Evolutionary conservation across 2,113 vertebrate genomes (phyloP).

Genomic region (Serranochromis macrocephalus): DNA sequence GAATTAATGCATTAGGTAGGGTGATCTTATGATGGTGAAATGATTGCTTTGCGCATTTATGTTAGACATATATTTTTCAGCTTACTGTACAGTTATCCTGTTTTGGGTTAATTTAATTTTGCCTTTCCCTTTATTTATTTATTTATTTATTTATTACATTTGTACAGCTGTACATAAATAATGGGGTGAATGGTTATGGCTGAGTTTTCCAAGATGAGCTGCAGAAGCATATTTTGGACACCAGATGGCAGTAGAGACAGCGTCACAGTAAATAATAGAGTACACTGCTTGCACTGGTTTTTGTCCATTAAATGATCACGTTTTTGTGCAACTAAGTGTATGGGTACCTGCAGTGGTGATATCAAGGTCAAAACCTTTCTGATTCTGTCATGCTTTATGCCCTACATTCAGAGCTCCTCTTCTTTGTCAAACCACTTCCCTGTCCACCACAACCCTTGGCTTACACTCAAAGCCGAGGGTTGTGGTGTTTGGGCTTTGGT

Average conservation of each 20-base stretch:
- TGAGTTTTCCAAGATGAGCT: background rate
- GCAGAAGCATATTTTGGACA: background rate
- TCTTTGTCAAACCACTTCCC: background rate
- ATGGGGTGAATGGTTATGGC: background rate
- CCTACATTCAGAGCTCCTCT: background rate
- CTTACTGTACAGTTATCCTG: background rate
- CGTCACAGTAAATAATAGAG: background rate
- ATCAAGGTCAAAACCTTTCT: background rate
- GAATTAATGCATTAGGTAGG: background rate
- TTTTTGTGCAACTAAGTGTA: background rate
- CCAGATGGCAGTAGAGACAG: background rate
- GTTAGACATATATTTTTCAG: background rate
- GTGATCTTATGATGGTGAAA: background rate
- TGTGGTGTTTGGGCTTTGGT: background rate
- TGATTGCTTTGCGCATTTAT: background rate
- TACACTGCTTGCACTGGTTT: background rate
- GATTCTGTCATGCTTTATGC: background rate
- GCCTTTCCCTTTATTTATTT: background rate
- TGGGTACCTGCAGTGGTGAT: background rate
- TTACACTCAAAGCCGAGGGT: background rate
- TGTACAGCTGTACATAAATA: background rate
- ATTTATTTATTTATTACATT: background rate
- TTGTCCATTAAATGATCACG: too few species aligned
- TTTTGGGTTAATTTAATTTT: background rate
- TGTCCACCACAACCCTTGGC: background rate